Base-by-base conservation (phyloP, 2,797 vertebrate genomes). In the Sebastes matsubarae region DNA sequence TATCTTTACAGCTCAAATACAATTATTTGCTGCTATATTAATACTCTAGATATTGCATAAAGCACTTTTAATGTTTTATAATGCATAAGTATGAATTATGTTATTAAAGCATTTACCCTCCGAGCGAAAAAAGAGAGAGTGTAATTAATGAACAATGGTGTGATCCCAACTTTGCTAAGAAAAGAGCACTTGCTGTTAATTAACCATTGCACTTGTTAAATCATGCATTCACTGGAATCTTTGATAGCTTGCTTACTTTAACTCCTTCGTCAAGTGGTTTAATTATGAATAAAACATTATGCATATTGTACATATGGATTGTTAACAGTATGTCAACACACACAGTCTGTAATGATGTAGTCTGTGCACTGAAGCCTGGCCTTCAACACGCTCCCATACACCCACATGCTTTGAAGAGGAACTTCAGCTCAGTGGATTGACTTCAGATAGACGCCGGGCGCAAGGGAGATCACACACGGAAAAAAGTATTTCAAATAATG, bases 341-440 rank as follows among this genome's bases (percentile, higher is more conserved):
- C 18, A 22, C 5, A 58, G 20, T 0, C 20, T 65, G 61, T 75
- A 52, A 75, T 58, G n/a, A 46, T 32, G 46, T 24, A 32, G 30
- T 32, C 24, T 60, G 42, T 30, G 20, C 12, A 24, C 55, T 32
- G 75, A 42, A 58, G 58, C 64, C 50, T 29, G 42, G 60, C 68
- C 77, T 81, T 72, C 67, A 32, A n/a, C 54, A 25, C 5, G 22
- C 57, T 77, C 61, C 34, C 50, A 59, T 74, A 79, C 72, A 66
- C 77, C 68, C 74, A 82, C 81, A 32, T 52, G 58, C 73, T 89
- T 80, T 85, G 84, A 86, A 74, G 70, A 72, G 75, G 64, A 71
- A 60, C 64, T 74, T 82, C 61, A 80, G 29, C 55, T 61, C 22
- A 50, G 72, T 55, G 57, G 36, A 71, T 67, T 27, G 42, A 79